Base-by-base conservation (phyloP, 2,113 vertebrate species). In the Paradoxurus hermaphroditus region DNA sequence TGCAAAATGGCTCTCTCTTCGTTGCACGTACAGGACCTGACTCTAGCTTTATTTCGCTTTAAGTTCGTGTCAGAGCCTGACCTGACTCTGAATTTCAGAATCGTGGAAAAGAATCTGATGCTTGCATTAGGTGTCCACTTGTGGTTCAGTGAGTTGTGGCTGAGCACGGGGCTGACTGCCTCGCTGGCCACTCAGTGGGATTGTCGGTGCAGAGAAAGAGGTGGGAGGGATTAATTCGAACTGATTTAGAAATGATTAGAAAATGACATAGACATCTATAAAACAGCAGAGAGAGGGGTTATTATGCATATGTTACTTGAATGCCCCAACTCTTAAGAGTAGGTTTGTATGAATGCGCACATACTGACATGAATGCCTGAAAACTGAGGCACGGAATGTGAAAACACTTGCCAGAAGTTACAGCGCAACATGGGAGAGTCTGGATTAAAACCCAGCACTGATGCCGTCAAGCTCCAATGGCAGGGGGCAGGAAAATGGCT, bases 321-420 rank as follows among this genome's bases (percentile, higher is more conserved):
- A 87, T 72, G 83, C 14, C 59, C 46, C 12, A 78, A n/a, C 65
- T 70, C 16, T 83, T 87, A 51, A 87, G 44, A 86, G 91, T 16
- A 56, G 25, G 12, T 87, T 65, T 77, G 31, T 78, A 7, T 87
- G 56, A 72, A 72, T 70, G 15, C 31, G 15, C 2, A 21, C 34
- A 39, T 36, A 62, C 3, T 34, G 73, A 77, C 31, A 13, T 41
- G 67, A 77, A 56, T 11, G 77, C 62, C 7, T 27, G 14, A 36
- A 63, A 78, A 85, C 9, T 65, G 53, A 92, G 51, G n/a, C 14
- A 84, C 18, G 59, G 75, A 73, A 83, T 44, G 51, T 72, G 49
- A 49, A 93, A 75, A 82, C 16, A 81, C 15, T 77, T 88, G 31
- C 29, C 44, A 18, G 51, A 44, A 72, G 68, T 90, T 36, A 90